Base-by-base conservation (phyloP, 2,797 vertebrate species). In the Aldrovandia affinis region DNA sequence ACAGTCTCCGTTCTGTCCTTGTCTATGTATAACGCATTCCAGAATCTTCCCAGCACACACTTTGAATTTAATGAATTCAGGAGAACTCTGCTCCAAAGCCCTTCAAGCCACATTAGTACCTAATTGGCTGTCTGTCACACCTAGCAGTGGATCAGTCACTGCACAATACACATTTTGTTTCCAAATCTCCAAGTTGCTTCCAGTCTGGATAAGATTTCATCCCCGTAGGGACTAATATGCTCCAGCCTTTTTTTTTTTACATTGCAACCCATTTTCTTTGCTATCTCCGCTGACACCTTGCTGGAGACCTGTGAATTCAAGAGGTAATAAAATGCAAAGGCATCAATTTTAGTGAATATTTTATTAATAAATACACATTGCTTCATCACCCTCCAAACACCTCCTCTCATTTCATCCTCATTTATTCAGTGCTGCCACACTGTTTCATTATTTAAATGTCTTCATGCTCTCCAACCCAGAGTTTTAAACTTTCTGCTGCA, bases 401-500 rank as follows among this genome's bases (percentile, higher is more conserved):
- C 80, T 85, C 87, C 86, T 90, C 90, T 88, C 88, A 82, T 82
- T 82, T 65, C 88, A 84, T 88, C 82, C 88, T 85, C 86, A 88
- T 90, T 89, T 90, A 89, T 50, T 78, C 85, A 85, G 89, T 84
- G 86, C 90, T 93, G 92, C 94, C 91, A 87, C 86, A 85, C 89
- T 92, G 89, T 87, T 86, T 86, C 89, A 93, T 94, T 94, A 92
- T 94, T 83, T 92, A 91, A 89, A 84, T 20, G 9, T 33, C 75
- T 63, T 83, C 55, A 28, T 83, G 75, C 73, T 77, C 42, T 77
- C 36, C 8, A 77, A 42, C 73, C 73, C 7, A 47, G 73, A 30
- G 81, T 59, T 80, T 83, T 57, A 78, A 92, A 82, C 91, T 90
- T 95, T 95, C 95, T 95, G 95, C 95, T 95, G 91, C 95, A 96